phyloP scores from a whole-genome alignment of 2,888 invertebrate genomes.

The Plemyria rubiginata region DNA sequence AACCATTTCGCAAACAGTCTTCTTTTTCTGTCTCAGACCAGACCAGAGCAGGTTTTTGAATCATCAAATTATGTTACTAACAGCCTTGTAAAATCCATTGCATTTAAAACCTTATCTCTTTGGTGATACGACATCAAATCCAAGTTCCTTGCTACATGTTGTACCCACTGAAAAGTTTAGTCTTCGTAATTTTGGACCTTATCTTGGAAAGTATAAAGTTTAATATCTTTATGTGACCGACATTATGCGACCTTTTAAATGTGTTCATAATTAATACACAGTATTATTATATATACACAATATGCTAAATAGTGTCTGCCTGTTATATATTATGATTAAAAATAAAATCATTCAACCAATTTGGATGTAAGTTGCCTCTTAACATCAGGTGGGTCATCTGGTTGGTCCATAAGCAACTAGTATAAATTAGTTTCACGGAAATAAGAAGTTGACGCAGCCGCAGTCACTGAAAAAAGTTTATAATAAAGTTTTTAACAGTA shows the following conservation, averaged over 20 bases:
- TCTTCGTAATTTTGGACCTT: constrained; percentile 7
- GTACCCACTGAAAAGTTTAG: not conserved
- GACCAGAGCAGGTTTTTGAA: constrained; percentile 41
- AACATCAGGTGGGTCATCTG: too few species aligned
- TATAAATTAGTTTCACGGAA: too few species aligned
- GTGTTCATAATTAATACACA: not conserved
- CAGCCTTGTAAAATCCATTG: not conserved
- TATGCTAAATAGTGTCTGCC: not conserved
- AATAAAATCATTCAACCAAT: not conserved
- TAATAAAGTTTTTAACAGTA: too few species aligned
- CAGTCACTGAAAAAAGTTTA: too few species aligned
- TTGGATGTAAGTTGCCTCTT: not conserved
- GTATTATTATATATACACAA: not conserved
- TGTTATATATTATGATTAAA: not conserved
- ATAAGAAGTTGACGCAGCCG: too few species aligned
- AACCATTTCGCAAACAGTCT: constrained; percentile 41
- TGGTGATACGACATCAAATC: not conserved
- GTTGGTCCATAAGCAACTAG: too few species aligned
- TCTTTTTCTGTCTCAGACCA: constrained; percentile 41
- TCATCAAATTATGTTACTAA: constrained; percentile 11
- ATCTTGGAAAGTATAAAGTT: not conserved
- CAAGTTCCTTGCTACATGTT: not conserved
- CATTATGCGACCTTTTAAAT: not conserved
- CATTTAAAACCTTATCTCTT: constrained; percentile 8
- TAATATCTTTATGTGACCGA: not conserved